These are phyloP conservation scores for Epinephelus awoara DNA, from an alignment of 2,797 vertebrate species.

Conservation along the genomic window DNA sequence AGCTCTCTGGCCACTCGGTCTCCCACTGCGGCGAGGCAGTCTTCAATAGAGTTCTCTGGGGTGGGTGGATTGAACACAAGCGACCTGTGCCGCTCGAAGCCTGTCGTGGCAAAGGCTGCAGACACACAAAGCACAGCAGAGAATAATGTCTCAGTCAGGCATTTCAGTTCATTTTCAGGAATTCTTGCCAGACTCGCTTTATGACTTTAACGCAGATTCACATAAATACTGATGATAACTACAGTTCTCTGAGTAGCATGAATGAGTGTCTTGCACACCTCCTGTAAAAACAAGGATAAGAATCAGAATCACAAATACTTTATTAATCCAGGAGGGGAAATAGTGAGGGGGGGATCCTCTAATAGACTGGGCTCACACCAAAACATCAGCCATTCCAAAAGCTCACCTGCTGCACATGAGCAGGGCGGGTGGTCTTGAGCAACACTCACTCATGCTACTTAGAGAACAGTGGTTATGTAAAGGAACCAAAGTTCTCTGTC, in stretches of 20 bases:
- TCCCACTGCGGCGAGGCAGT: constrained; percentile 90
- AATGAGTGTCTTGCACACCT: neutral
- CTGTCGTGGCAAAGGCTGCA: constrained; percentile 88
- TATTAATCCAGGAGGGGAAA: too few relatives aligned
- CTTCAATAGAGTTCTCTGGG: constrained; percentile 93
- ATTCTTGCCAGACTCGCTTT: neutral
- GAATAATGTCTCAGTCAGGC: neutral
- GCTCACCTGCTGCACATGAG: too few relatives aligned
- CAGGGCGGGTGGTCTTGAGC: too few relatives aligned
- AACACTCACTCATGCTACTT: neutral
- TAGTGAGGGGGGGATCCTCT: neutral
- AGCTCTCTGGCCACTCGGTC: constrained; percentile 87
- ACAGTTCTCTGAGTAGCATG: neutral
- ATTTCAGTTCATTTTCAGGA: neutral
- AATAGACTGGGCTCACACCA: neutral
- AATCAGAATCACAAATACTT: neutral
- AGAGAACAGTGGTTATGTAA: neutral
- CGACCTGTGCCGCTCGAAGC: constrained; percentile 91
- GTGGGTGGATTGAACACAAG: constrained; percentile 92
- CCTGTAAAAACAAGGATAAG: neutral
- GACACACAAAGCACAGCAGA: constrained; percentile 21
- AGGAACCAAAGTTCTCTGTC: constrained; percentile 10
- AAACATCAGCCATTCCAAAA: too few relatives aligned
- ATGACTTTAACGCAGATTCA: neutral
- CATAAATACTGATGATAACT: too few relatives aligned